Percentiles rank a stretch among this genome's conserved stretches.
Evolutionary conservation across 1,140 invertebrate genomes (phyloP).

Genomic region (Rhynchophorus ferrugineus): DNA sequence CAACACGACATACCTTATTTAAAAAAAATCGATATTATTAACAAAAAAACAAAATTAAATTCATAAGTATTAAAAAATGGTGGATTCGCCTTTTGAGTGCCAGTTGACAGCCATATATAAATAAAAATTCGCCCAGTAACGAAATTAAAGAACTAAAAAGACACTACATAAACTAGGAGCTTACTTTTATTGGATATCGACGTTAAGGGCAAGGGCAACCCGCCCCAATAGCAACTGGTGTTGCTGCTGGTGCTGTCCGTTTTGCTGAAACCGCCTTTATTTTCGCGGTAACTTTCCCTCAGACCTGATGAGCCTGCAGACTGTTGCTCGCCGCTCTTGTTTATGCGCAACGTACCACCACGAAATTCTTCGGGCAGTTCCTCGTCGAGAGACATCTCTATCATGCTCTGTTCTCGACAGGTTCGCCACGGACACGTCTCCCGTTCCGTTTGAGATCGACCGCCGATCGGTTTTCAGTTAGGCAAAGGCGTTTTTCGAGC

Average conservation of each 20-base stretch:
- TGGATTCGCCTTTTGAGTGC: too few species aligned
- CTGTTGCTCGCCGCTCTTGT: slow-evolving; percentile 21
- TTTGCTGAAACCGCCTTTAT: slow-evolving; percentile 18
- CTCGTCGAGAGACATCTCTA: slow-evolving; percentile 31
- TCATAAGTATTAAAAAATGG: too few species aligned
- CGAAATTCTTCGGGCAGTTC: slow-evolving; percentile 35
- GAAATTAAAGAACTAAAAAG: too few species aligned
- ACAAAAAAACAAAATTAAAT: too few species aligned
- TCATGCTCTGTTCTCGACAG: slow-evolving; percentile 12
- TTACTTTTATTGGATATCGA: slow-evolving; percentile 31
- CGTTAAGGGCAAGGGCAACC: slow-evolving; percentile 30
- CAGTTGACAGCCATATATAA: too few species aligned
- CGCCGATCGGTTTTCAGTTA: slow-evolving; percentile 3
- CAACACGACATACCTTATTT: too few species aligned
- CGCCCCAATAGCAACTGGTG: slow-evolving; percentile 30
- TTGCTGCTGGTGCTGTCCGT: slow-evolving; percentile 23
- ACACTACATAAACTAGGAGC: too few species aligned
- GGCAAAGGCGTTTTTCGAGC: slow-evolving; percentile 2
- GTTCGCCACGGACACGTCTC: neutral
- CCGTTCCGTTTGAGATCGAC: neutral
- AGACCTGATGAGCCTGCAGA: slow-evolving; percentile 18
- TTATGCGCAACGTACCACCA: slow-evolving; percentile 33
- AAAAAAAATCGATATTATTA: too few species aligned
- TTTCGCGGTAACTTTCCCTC: slow-evolving; percentile 17
- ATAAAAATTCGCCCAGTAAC: too few species aligned